phyloP scores from a whole-genome alignment of 1,140 invertebrate genomes.

The Ruditapes philippinarum region DNA sequence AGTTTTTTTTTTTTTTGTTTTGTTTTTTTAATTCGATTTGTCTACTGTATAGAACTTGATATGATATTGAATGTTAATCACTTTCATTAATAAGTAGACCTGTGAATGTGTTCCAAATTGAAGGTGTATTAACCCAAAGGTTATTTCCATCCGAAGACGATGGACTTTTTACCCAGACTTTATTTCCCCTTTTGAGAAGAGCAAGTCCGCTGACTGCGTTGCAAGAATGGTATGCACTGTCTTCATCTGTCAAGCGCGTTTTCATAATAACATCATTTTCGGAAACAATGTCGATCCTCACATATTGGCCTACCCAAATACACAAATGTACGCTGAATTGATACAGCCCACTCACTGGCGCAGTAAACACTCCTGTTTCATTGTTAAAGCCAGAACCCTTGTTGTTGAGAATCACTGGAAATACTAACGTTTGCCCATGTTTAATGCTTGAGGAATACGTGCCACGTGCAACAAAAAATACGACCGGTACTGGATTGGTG shows the following conservation, averaged over 20 bases:
- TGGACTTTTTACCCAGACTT: background rate
- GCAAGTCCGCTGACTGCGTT: background rate
- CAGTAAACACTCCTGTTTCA: background rate
- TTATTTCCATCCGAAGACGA: background rate
- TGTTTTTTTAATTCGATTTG: too few species aligned
- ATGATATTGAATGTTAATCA: too few species aligned
- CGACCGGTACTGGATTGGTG: too few species aligned
- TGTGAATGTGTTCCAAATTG: background rate
- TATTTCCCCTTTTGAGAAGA: background rate
- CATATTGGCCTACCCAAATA: background rate
- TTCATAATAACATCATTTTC: background rate
- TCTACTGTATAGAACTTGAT: too few species aligned
- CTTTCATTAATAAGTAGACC: too few species aligned
- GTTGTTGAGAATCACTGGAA: background rate
- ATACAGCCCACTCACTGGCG: background rate
- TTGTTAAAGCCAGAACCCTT: background rate
- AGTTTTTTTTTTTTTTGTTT: too few species aligned
- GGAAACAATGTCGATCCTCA: background rate
- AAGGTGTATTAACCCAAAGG: background rate
- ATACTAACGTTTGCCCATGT: background rate
- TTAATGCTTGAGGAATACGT: too few species aligned
- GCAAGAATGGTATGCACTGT: background rate
- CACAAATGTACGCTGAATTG: background rate
- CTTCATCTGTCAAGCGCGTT: background rate
- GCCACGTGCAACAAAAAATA: too few species aligned